Evolutionary conservation across 2,888 invertebrate genomes (phyloP), one percentile per base, ranked within the genome.

Genomic region (Dioctria rufipes): DNA sequence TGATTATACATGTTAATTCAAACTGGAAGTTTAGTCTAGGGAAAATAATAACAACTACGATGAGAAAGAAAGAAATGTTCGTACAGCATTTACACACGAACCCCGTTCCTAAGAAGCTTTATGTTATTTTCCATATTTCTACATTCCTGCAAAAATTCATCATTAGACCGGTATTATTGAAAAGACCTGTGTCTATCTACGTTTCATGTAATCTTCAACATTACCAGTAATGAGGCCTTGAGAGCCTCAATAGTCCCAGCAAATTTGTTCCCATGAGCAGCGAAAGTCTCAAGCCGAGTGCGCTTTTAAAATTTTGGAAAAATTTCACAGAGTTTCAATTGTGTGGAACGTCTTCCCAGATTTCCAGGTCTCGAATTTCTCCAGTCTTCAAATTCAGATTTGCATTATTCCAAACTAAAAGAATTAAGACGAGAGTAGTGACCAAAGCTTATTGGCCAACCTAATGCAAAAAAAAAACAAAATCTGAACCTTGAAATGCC

Each of bases 21-120:
- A n/a, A n/a, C n/a, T n/a, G 94, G 93, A 67, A 92, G 88, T 69
- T 90, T 88, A 0, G 94, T 93, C 81, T 95, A 89, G 75, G 93
- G 91, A 0, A 94, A 93, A 86, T 94, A 96, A 86, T 94, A 95
- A n/a, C n/a, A n/a, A n/a, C n/a, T n/a, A n/a, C n/a, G n/a, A n/a
- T n/a, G n/a, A n/a, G n/a, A n/a, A n/a, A n/a, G n/a, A n/a, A n/a
- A n/a, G n/a, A n/a, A n/a, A n/a, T n/a, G n/a, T n/a, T n/a, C n/a
- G n/a, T n/a, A n/a, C n/a, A 0, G 91, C 89, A 0, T 96, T 96
- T 0, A 94, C 94, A 67, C 91, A 90, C 1, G 91, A 90, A 89
- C 93, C 93, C 0, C 94, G 93, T 6, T 91, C 91, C 9, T 91
- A 90, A 81, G 92, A 91, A 25, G 93, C 93, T 25, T 92, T 92